Evolutionary conservation across 2,113 vertebrate genomes (phyloP).

Genomic region (Motacilla tschutschensis): DNA sequence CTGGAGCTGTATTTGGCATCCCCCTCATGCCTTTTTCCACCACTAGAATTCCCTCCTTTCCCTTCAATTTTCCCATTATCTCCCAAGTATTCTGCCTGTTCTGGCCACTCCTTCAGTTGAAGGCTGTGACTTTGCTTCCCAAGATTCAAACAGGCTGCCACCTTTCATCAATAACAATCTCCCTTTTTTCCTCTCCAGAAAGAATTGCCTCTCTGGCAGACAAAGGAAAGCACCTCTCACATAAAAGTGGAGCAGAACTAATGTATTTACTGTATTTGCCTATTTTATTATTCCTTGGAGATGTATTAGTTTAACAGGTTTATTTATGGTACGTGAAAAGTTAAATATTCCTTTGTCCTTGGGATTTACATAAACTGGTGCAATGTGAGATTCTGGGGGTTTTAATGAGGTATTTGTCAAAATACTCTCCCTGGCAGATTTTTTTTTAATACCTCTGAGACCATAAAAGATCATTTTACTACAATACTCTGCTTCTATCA

Average conservation of each 20-base stretch:
- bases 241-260: slow-evolving; percentile 70
- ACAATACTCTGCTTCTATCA: slow-evolving; percentile 11
- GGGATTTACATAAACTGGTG: slow-evolving; percentile 59
- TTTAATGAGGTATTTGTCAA: slow-evolving; percentile 58
- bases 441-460: slow-evolving; percentile 46
- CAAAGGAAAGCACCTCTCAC: slow-evolving; percentile 47
- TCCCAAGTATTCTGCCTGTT: background rate
- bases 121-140: background rate
- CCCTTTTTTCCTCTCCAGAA: background rate
- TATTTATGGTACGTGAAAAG: slow-evolving; percentile 66
- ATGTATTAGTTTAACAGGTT: slow-evolving; percentile 63
- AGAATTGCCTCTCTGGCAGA: slow-evolving; percentile 5
- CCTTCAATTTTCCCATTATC: background rate
- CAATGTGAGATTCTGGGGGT: slow-evolving; percentile 29
- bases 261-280: slow-evolving; percentile 63
- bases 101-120: background rate
- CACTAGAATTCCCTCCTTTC: background rate
- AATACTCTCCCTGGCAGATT: slow-evolving; percentile 12
- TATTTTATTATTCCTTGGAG: slow-evolving; percentile 63
- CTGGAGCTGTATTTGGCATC: background rate
- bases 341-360: slow-evolving; percentile 68
- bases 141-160: slow-evolving; percentile 28
- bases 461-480: slow-evolving; percentile 39
- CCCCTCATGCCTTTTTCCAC: background rate
- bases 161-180: slow-evolving; percentile 23